Conservation (phyloP, 2,888 invertebrate genomes). For the Nipponacmea schrenckii region DNA sequence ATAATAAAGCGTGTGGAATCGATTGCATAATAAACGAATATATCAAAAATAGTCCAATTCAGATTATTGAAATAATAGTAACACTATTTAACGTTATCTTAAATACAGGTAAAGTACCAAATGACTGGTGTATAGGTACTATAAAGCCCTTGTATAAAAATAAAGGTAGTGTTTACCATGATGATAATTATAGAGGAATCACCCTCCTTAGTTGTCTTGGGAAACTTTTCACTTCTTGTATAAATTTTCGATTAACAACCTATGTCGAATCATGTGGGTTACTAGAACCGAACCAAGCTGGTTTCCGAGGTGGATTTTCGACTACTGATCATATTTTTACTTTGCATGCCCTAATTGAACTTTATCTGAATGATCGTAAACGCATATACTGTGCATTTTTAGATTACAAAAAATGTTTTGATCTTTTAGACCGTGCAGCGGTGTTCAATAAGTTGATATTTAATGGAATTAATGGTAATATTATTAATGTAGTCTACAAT, state of each 20-base stretch:
- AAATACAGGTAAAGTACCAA: constrained; percentile 10
- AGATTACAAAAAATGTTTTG: constrained; percentile 1
- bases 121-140: not conserved
- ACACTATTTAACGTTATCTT: constrained; percentile 19
- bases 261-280: not conserved
- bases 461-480: constrained; percentile 2
- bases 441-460: constrained; percentile 11
- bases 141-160: constrained; percentile 14
- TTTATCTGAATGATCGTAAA: constrained; percentile 2
- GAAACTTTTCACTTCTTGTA: not conserved
- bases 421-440: constrained; percentile 13
- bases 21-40: no score
- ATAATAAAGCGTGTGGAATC: no score
- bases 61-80: not conserved
- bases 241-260: not conserved
- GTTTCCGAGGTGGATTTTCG: not conserved
- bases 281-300: not conserved
- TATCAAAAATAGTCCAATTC: no score
- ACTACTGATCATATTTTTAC: constrained; percentile 13
- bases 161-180: constrained; percentile 11
- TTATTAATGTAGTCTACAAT: not conserved
- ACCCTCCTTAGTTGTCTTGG: constrained; percentile 9
- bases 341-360: constrained; percentile 8
- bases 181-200: constrained; percentile 20
- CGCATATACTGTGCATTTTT: constrained; percentile 15